These are phyloP conservation scores for Polydrusus tereticollis DNA, from an alignment of 2,888 invertebrate species.

Conservation along the genomic window DNA sequence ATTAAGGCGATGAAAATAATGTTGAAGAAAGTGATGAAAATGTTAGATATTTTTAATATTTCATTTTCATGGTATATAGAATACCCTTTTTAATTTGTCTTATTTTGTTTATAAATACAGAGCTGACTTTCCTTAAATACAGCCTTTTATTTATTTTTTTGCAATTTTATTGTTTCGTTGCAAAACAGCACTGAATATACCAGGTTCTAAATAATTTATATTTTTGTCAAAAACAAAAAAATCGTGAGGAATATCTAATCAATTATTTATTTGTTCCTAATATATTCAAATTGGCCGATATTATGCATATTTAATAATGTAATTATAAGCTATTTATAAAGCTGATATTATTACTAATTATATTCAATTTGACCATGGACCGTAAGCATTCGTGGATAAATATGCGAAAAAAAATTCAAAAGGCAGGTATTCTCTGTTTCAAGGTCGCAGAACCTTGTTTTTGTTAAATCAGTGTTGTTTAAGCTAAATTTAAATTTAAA, in stretches of 20 bases:
- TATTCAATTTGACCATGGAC: conserved; percentile 6
- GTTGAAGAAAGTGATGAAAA: too few species aligned
- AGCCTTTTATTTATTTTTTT: too few species aligned
- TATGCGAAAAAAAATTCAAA: background rate
- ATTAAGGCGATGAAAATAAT: too few species aligned
- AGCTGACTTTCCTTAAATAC: too few species aligned
- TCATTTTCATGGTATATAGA: too few species aligned
- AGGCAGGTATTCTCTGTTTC: background rate
- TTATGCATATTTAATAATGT: background rate
- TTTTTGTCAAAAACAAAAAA: too few species aligned
- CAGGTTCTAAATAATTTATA: too few species aligned
- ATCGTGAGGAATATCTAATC: background rate
- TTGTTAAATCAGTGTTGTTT: background rate
- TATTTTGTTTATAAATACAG: too few species aligned
- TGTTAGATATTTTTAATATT: too few species aligned
- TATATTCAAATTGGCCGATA: background rate
- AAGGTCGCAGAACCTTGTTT: background rate
- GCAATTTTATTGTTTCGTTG: too few species aligned
- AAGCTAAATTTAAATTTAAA: background rate
- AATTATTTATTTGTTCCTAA: background rate
- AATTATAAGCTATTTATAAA: conserved; percentile 1
- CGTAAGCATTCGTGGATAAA: background rate
- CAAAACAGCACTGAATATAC: too few species aligned
- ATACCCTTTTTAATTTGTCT: too few species aligned
- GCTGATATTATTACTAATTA: background rate